A percentile compares a stretch with the other conserved stretches of the same genome.
Conservation (phyloP, 2,113 vertebrate genomes). For the Microtus montanus region DNA sequence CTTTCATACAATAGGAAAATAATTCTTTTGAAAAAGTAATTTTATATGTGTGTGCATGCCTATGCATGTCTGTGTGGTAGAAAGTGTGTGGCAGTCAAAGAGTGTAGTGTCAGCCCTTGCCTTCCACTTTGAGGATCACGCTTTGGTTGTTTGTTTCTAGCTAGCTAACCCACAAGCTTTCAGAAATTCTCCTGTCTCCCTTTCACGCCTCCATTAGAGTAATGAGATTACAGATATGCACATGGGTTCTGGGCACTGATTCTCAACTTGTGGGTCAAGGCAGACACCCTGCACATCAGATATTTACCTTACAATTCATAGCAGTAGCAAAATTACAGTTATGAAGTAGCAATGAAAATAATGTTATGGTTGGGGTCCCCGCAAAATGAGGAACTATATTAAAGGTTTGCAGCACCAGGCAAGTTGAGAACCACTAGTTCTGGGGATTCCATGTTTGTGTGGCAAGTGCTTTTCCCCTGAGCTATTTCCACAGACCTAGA, state of each 20-base stretch:
- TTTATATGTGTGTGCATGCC: background rate
- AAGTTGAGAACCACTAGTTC: background rate
- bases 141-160: background rate
- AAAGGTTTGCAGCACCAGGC: background rate
- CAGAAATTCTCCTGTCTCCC: background rate
- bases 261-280: background rate
- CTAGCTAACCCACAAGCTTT: background rate
- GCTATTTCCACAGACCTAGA: background rate
- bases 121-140: background rate
- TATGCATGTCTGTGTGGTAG: background rate
- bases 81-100: background rate
- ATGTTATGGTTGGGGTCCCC: background rate
- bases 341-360: background rate
- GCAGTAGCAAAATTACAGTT: background rate
- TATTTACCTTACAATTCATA: background rate
- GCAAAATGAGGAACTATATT: background rate
- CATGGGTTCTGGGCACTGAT: background rate
- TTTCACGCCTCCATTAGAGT: background rate
- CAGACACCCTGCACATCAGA: background rate
- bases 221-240: background rate
- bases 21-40: slow-evolving; percentile 19
- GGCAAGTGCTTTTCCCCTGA: background rate
- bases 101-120: background rate
- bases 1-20: slow-evolving; percentile 10
- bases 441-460: background rate